phyloP scores from a whole-genome alignment of 2,797 vertebrate genomes.

The Peromyscus nudipes region DNA sequence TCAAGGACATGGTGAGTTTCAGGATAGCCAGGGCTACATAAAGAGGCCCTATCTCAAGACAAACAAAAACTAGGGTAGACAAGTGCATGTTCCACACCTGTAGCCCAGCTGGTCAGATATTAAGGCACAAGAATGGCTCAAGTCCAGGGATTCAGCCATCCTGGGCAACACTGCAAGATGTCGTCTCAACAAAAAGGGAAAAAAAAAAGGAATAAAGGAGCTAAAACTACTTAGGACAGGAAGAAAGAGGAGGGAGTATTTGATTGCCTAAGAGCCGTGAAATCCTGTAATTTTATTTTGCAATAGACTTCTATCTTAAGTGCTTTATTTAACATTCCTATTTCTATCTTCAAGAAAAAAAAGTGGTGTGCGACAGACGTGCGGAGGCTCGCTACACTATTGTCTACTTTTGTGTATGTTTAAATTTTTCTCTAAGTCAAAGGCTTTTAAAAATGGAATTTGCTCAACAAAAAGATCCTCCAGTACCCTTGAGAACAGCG shows the following conservation, averaged over 20 bases:
- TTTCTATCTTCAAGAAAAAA: conserved; percentile 70
- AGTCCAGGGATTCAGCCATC: background rate
- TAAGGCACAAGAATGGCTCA: background rate
- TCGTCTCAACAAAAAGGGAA: background rate
- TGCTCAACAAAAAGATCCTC: background rate
- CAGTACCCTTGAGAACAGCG: background rate
- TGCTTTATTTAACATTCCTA: conserved; percentile 65
- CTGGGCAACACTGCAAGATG: background rate
- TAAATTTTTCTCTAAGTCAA: conserved; percentile 42
- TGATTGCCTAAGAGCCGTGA: conserved; percentile 36
- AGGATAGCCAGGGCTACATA: background rate
- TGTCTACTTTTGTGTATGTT: conserved; percentile 62
- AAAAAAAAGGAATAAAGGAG: background rate
- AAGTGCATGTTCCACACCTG: background rate
- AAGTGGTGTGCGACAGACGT: background rate
- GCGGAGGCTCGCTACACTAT: background rate
- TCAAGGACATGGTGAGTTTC: background rate
- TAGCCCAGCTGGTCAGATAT: background rate
- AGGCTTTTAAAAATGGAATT: conserved; percentile 19
- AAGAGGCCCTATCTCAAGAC: background rate
- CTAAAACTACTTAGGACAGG: background rate
- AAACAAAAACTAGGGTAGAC: background rate
- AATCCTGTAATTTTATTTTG: conserved; percentile 75
- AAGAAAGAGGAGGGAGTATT: conserved; percentile 7
- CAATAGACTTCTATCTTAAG: conserved; percentile 54